Evolutionary conservation across 2,113 vertebrate species (phyloP).

Genomic region (Athene noctua): DNA sequence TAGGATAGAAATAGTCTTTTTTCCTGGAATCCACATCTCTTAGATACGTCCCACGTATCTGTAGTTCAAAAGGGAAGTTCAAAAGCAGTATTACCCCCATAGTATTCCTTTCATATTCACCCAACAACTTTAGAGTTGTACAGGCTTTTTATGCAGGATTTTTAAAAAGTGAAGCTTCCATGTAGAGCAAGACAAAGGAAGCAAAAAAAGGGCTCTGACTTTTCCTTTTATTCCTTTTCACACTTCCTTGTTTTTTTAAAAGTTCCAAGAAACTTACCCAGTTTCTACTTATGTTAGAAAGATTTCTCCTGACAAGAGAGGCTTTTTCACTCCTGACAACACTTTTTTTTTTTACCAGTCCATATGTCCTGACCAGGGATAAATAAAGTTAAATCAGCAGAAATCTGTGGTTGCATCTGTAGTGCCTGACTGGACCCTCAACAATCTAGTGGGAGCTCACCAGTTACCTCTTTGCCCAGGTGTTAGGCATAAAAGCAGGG

Average conservation of each 20-base stretch:
- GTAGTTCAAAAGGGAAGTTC: neutral
- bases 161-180: neutral
- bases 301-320: neutral
- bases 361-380: neutral
- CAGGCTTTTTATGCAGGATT: neutral
- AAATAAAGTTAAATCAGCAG: neutral
- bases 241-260: neutral
- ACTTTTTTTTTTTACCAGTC: neutral
- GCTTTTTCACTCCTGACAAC: neutral
- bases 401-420: neutral
- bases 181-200: neutral
- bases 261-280: neutral
- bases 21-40: neutral
- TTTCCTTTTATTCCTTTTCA: neutral
- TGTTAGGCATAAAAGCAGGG: neutral
- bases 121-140: neutral
- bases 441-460: neutral
- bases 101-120: neutral
- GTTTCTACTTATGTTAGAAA: neutral
- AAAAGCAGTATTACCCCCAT: neutral
- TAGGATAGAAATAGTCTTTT: neutral
- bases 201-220: neutral
- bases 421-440: neutral
- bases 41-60: neutral
- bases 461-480: neutral